Evolutionary conservation across 2,797 vertebrate genomes (phyloP).

Genomic region (Liparis tanakae): DNA sequence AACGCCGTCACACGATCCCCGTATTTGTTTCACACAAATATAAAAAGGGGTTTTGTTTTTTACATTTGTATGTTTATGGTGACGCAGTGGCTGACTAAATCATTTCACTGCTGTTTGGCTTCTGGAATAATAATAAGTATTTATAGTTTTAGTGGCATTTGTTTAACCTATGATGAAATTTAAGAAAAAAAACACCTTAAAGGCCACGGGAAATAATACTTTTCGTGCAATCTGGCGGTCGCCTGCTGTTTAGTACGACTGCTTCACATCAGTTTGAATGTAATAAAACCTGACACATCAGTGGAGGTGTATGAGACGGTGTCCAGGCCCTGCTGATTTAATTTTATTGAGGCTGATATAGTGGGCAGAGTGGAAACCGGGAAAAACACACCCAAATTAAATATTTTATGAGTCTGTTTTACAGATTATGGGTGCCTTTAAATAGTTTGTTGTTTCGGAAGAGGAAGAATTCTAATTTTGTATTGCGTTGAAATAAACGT

Average conservation of each 20-base stretch:
- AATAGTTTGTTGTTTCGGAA: neutral
- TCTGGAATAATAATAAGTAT: no score
- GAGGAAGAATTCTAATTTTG: neutral
- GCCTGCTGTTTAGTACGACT: slow-evolving; percentile 22
- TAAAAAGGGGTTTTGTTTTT: neutral
- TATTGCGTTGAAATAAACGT: neutral
- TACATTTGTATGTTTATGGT: neutral
- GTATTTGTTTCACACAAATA: slow-evolving; percentile 3
- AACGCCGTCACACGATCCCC: neutral
- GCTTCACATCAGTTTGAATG: slow-evolving; percentile 33
- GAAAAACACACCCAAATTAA: slow-evolving; percentile 28
- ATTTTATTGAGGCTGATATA: slow-evolving; percentile 60
- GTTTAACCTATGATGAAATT: no score
- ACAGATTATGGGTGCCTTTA: slow-evolving; percentile 25
- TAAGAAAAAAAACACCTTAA: neutral
- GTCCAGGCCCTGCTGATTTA: slow-evolving; percentile 63
- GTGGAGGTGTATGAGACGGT: slow-evolving; percentile 51
- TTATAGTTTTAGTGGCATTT: no score
- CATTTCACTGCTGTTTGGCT: no score
- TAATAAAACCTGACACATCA: slow-evolving; percentile 49
- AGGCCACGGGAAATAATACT: neutral
- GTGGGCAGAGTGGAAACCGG: slow-evolving; percentile 37
- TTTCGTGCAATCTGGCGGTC: slow-evolving; percentile 11
- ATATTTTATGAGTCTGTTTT: slow-evolving; percentile 33
- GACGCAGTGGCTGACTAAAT: neutral